Conservation (phyloP, 92 coral and sea anemone species). For the Bergia puertoricense region DNA sequence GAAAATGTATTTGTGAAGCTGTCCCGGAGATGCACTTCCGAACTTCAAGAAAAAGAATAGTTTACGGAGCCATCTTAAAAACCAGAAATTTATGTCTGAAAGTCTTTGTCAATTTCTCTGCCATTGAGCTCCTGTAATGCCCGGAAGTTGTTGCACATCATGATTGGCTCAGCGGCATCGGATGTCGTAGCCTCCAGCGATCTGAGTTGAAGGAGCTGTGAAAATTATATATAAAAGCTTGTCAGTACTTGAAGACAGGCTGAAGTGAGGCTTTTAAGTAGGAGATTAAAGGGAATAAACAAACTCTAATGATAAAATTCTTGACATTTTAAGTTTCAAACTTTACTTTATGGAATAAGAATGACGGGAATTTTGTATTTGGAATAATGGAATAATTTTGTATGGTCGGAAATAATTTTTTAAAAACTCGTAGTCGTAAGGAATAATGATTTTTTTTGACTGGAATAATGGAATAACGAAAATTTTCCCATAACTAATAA, state of each 20-base stretch:
- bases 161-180: constrained; percentile 22
- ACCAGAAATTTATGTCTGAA: constrained; percentile 5
- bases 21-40: neutral
- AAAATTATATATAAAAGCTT: neutral
- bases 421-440: too few relatives aligned
- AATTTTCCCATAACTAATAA: neutral
- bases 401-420: too few relatives aligned
- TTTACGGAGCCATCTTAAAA: neutral
- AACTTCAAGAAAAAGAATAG: neutral
- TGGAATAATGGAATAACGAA: too few relatives aligned
- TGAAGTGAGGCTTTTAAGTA: neutral
- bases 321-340: neutral
- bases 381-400: too few relatives aligned
- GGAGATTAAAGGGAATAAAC: neutral
- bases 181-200: constrained; percentile 16
- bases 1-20: neutral
- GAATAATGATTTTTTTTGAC: too few relatives aligned
- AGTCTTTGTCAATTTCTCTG: constrained; percentile 38
- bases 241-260: neutral
- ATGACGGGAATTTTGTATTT: too few relatives aligned
- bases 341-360: too few relatives aligned
- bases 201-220: constrained; percentile 35
- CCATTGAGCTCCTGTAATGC: constrained; percentile 50
- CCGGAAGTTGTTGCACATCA: constrained; percentile 65
- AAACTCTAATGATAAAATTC: neutral